Percentiles rank a stretch among this genome's conserved stretches.
Evolutionary conservation across 2,113 vertebrate genomes (phyloP).

Genomic region (Xenopus laevis): DNA sequence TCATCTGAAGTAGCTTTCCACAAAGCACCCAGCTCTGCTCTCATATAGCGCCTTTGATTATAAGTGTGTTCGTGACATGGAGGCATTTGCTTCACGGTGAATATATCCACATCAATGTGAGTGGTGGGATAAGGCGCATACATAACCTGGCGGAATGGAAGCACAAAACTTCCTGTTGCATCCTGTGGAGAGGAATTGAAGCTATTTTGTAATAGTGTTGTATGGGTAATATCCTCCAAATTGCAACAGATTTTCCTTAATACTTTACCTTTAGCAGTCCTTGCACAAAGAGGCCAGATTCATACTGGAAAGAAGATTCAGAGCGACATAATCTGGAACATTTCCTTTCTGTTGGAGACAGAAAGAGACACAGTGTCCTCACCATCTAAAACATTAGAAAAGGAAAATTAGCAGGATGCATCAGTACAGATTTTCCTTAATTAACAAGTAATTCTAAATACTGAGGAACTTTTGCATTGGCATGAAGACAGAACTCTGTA

Average conservation of each 20-base stretch:
- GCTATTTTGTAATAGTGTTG: too few species aligned
- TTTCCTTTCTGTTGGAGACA: conserved; percentile 85
- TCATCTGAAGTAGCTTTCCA: conserved; percentile 91
- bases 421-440: conserved; percentile 30
- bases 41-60: conserved; percentile 90
- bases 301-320: conserved; percentile 86
- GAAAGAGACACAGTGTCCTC: conserved; percentile 89
- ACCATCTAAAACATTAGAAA: conserved; percentile 75
- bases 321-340: conserved; percentile 87
- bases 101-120: conserved; percentile 94
- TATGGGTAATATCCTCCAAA: too few species aligned
- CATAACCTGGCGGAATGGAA: conserved; percentile 94
- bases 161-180: conserved; percentile 89
- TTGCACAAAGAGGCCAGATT: conserved; percentile 94
- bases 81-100: conserved; percentile 96
- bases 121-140: conserved; percentile 93
- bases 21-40: conserved; percentile 79
- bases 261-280: conserved; percentile 92
- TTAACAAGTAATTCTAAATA: too few species aligned
- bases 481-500: too few species aligned
- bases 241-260: background rate
- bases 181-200: conserved; percentile 66
- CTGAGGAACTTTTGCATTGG: too few species aligned
- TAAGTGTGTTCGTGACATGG: conserved; percentile 94
- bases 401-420: background rate